Base-by-base conservation (phyloP, 1,140 invertebrate genomes). In the Ptiloglossa arizonensis region DNA sequence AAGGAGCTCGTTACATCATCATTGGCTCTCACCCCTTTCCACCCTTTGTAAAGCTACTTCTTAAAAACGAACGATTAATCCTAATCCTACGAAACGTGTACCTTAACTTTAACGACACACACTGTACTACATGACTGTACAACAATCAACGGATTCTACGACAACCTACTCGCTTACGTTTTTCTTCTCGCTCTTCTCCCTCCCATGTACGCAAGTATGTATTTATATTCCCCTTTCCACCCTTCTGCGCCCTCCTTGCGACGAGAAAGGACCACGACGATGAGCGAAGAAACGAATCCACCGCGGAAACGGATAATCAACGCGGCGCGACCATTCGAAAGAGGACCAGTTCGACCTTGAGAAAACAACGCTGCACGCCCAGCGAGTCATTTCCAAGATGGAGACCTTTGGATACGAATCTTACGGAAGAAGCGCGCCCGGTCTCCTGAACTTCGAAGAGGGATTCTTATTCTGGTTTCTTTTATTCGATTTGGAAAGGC, bases 51-150 rank as follows among this genome's bases (percentile, higher is more conserved):
- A 44, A 84, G 64, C 69, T 62, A 84, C 68, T 59, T 52, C 67
- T 85, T 76, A 81, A 78, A 83, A 82, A 81, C 69, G 74, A 72
- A 77, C 79, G 70, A 84, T 68, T n/a, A n/a, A n/a, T 69, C 56
- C 69, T 85, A 85, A 85, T 64, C 69, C 83, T 85, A 85, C 56
- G 56, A 78, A 79, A 81, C 78, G 59, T 76, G 11, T 52, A 57
- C 22, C 79, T 86, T 85, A 85, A 73, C 35, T 80, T 63, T 32
- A 80, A 86, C 79, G 63, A 85, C 79, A 85, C 82, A 85, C 76
- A 85, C 56, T 60, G 64, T 75, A 60, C 66, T 80, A 81, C 74
- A 50, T 71, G 81, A 38, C 73, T 81, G 71, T 81, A 74, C 52
- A n/a, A n/a, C n/a, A 62, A 76, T 57, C 62, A 83, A 84, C 83